Conservation (phyloP, 37 sponge, comb jelly and placozoan genomes). For the Aplysina aerophoba region DNA sequence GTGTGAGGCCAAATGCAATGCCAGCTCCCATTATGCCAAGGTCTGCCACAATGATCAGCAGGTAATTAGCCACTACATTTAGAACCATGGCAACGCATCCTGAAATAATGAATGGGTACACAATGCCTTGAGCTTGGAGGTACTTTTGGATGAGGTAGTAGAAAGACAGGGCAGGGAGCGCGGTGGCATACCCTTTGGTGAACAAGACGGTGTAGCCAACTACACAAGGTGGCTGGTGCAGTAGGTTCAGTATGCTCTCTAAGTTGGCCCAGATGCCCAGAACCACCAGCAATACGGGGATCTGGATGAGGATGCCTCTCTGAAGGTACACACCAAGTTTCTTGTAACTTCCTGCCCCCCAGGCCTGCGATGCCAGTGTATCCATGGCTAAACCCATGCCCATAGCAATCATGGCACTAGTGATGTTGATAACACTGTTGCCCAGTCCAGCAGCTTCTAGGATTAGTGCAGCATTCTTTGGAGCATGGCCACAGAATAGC, state of each 20-base stretch:
- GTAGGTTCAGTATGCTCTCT: slow-evolving; percentile 51
- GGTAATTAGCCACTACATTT: slow-evolving; percentile 32
- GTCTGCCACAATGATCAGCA: slow-evolving; percentile 37
- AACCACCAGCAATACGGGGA: slow-evolving; percentile 16
- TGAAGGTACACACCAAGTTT: too few relatives aligned
- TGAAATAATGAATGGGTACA: slow-evolving; percentile 40
- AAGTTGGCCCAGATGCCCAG: slow-evolving; percentile 44
- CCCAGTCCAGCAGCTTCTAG: too few relatives aligned
- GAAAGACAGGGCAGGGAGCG: too few relatives aligned
- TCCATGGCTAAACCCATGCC: too few relatives aligned
- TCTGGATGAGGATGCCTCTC: slow-evolving; percentile 39
- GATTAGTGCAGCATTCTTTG: too few relatives aligned
- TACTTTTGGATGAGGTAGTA: slow-evolving; percentile 47
- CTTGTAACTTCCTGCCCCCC: too few relatives aligned
- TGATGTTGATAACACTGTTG: too few relatives aligned
- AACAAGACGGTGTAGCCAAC: slow-evolving; percentile 43
- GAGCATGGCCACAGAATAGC: too few relatives aligned
- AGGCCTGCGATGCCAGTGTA: too few relatives aligned
- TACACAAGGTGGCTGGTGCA: slow-evolving; percentile 56
- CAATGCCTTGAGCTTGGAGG: slow-evolving; percentile 62
- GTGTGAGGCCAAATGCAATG: slow-evolving; percentile 13
- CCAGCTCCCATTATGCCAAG: slow-evolving; percentile 42
- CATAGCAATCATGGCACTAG: too few relatives aligned
- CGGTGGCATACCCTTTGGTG: too few relatives aligned
- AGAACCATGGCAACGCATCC: slow-evolving; percentile 2